Base-by-base conservation (phyloP, 1,140 invertebrate species). In the Portunus trituberculatus region DNA sequence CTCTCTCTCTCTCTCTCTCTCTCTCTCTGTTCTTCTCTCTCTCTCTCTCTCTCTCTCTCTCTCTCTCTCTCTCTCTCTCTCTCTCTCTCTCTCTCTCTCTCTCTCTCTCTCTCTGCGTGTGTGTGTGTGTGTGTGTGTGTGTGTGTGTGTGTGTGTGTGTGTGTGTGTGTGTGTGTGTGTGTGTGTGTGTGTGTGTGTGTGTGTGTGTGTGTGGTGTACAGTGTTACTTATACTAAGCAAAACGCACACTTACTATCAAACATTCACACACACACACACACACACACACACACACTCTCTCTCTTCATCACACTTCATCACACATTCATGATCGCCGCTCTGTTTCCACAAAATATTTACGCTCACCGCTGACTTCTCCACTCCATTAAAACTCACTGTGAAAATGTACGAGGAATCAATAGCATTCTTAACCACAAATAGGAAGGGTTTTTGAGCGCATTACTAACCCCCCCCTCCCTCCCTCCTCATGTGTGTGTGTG, bases 221-320 rank as follows among this genome's bases (percentile, higher is more conserved):
- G 39, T 6, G 39, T 39, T 14, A 82, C 91, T 29, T 29, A 82
- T 10, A 89, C 88, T 0, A 48, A 0, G 48, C 45, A 48, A 45
- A 45, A 46, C 39, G 16, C 83, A 93, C 25, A 87, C 83, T 31
- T 25, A 93, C 92, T 46, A 16, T 48, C 76, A 86, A 31, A 92
- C 16, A 92, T 48, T 67, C 91, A 92, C 91, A 67, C 48, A 93
- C 82, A 84, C 83, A 87, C 39, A 86, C 83, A 46, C 92, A 45
- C 67, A 84, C 92, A 86, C 31, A 45, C 91, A 92, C 46, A 28
- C 48, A 28, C 28, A 92, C 91, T 0, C n/a, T 67, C 16, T 59
- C 12, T 59, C 52, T 59, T 14, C 16, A 7, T n/a, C 12, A 76
- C 6, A 76, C 20, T 76, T n/a, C 1, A 76, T n/a, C 67, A 7